phyloP scores from a whole-genome alignment of 2,888 invertebrate species.

The Andrena trimmerana region DNA sequence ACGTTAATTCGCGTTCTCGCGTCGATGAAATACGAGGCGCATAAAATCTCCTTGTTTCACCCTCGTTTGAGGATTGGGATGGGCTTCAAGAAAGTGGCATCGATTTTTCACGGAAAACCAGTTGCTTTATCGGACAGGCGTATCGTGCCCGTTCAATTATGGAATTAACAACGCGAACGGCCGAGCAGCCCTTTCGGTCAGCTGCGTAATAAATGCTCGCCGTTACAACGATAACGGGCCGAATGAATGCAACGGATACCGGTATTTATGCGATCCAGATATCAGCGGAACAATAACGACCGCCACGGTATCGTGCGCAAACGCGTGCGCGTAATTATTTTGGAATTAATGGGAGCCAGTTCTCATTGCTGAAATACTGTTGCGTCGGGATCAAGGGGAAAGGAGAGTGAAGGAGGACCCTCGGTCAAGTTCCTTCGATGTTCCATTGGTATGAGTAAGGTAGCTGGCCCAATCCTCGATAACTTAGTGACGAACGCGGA shows the following conservation, averaged over 20 bases:
- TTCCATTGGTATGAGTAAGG: too few relatives aligned
- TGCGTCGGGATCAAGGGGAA: slow-evolving; percentile 24
- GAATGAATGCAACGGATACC: slow-evolving; percentile 75
- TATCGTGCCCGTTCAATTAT: slow-evolving; percentile 71
- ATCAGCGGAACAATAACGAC: slow-evolving; percentile 74
- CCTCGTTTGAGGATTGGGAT: not conserved
- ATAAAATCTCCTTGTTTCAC: not conserved
- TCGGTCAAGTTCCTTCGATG: too few relatives aligned
- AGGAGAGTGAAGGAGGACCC: not conserved
- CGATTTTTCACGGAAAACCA: slow-evolving; percentile 7
- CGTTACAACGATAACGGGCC: slow-evolving; percentile 71
- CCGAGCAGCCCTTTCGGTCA: slow-evolving; percentile 66
- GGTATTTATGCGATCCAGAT: slow-evolving; percentile 76
- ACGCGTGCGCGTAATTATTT: slow-evolving; percentile 72
- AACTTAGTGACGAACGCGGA: too few relatives aligned
- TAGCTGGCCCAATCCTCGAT: too few relatives aligned
- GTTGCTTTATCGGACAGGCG: slow-evolving; percentile 40
- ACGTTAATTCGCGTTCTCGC: not conserved
- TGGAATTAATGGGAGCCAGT: slow-evolving; percentile 68
- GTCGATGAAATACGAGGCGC: not conserved
- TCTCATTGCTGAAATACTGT: slow-evolving; percentile 61
- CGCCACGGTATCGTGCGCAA: slow-evolving; percentile 63
- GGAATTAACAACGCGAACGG: slow-evolving; percentile 72
- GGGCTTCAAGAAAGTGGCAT: not conserved
- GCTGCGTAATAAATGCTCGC: slow-evolving; percentile 69